phyloP scores from a whole-genome alignment of 1,140 invertebrate species.

The Drosophila athabasca region DNA sequence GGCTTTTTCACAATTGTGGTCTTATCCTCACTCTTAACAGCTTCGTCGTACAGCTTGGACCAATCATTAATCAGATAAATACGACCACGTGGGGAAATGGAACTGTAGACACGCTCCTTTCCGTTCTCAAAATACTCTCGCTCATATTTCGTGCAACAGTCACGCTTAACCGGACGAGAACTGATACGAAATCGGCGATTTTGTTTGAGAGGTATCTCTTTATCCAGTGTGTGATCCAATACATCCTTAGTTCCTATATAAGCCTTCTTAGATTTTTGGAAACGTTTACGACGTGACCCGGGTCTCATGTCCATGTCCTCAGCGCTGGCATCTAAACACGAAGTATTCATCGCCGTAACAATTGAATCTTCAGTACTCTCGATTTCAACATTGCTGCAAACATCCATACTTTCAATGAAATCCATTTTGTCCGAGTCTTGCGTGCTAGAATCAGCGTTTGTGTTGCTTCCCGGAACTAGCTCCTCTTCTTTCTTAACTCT shows the following conservation, averaged over 20 bases:
- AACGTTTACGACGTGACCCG: constrained; percentile 46
- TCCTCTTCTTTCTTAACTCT: constrained; percentile 54
- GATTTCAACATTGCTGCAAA: constrained; percentile 80
- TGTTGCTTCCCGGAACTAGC: constrained; percentile 16
- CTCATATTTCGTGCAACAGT: constrained; percentile 85
- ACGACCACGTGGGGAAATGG: constrained; percentile 87
- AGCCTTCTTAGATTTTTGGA: constrained; percentile 61
- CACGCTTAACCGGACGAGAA: constrained; percentile 84
- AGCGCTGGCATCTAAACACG: constrained; percentile 37
- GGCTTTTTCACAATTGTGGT: constrained; percentile 70
- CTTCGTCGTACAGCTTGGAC: constrained; percentile 59
- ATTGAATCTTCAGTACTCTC: constrained; percentile 78
- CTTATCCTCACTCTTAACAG: constrained; percentile 51
- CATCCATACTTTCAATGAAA: constrained; percentile 78
- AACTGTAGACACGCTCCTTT: constrained; percentile 87
- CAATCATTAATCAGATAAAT: constrained; percentile 88
- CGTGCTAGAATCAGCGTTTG: constrained; percentile 48
- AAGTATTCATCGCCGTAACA: constrained; percentile 36
- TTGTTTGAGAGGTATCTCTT: constrained; percentile 74
- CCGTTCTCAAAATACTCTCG: constrained; percentile 88
- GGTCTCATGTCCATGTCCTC: constrained; percentile 57
- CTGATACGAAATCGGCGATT: constrained; percentile 86
- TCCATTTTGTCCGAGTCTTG: constrained; percentile 77
- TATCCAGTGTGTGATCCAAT: constrained; percentile 73
- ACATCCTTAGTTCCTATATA: constrained; percentile 79